phyloP scores from a whole-genome alignment of 2,797 vertebrate genomes.

The Rhabdophis nuchalis region DNA sequence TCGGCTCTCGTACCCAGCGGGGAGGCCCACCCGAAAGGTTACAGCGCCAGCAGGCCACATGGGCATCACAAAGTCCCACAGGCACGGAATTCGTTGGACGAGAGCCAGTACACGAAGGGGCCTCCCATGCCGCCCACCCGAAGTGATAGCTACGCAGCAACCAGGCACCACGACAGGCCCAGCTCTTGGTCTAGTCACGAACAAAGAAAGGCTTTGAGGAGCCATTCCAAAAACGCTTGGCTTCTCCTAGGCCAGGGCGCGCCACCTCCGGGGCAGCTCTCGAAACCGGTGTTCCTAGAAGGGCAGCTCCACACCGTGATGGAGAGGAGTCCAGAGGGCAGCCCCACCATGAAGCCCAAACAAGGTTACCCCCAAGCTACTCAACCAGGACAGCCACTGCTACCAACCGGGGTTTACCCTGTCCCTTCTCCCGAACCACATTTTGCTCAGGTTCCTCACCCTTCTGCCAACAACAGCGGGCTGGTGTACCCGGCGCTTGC shows the following conservation, averaged over 20 bases:
- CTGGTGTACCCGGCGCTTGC: constrained; percentile 78
- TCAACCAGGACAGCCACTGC: constrained; percentile 76
- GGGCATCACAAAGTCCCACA: constrained; percentile 69
- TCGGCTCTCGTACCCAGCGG: constrained; percentile 58
- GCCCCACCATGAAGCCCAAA: constrained; percentile 83
- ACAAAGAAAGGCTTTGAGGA: constrained; percentile 72
- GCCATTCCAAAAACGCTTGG: constrained; percentile 76
- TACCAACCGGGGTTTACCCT: constrained; percentile 79
- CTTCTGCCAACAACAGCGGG: constrained; percentile 60
- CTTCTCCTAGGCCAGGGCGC: constrained; percentile 68
- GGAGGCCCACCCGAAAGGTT: constrained; percentile 51
- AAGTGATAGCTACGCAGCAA: constrained; percentile 88
- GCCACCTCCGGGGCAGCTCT: constrained; percentile 65
- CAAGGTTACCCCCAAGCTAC: constrained; percentile 72
- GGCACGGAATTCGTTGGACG: constrained; percentile 71
- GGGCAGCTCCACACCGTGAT: constrained; percentile 88
- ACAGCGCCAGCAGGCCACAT: constrained; percentile 42
- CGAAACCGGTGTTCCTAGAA: constrained; percentile 73
- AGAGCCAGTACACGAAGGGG: constrained; percentile 63
- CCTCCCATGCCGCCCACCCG: constrained; percentile 83
- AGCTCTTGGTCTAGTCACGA: constrained; percentile 85
- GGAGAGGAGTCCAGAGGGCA: constrained; percentile 93
- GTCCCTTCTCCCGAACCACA: constrained; percentile 86
- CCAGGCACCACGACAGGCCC: constrained; percentile 83
- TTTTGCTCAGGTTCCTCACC: constrained; percentile 80